Base-by-base conservation (phyloP, 2,113 vertebrate species). In the Chitala chitala region DNA sequence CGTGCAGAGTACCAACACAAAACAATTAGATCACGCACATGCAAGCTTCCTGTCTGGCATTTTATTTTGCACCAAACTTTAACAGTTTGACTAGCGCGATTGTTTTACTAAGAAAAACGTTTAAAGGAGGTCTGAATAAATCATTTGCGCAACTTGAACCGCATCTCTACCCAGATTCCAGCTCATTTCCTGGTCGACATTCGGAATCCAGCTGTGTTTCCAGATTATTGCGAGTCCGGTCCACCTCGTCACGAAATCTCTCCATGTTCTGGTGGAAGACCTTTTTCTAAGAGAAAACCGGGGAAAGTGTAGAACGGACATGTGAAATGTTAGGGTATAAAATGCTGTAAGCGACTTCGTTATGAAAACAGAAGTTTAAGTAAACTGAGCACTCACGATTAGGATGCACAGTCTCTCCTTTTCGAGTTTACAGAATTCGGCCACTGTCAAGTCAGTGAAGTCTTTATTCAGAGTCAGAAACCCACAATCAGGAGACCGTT, bases 381-480 rank as follows among this genome's bases (percentile, higher is more conserved):
- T n/a, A n/a, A n/a, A n/a, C 8, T 3, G 31, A 9, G 26, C 4
- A 84, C 89, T 88, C 82, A 94, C 90, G 42, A 92, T 69, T 75
- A 89, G 94, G 55, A 85, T 76, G 75, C 82, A 88, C 22, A 93
- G 74, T 12, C 92, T 78, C 1, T 89, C 86, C 75, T 86, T 89
- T 58, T 94, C 93, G 75, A 91, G 78, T 17, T 80, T 78, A 53
- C 79, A 89, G 65, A 86, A 91, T 26, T 91, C 90, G 31, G 89
- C 88, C 81, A 92, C 78, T 2, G 89, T 92, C 51, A 95, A 78
- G 22, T 92, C 78, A 0, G 83, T 80, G 66, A 91, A 86, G 40
- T 77, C 58, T 75, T 85, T 88, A 58, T 79, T 81, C 77, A 89
- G 81, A 26, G 71, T 78, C 50, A 94, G 85, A 78, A 93, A 94